A percentile compares a stretch with the other conserved stretches of the same genome.
These are phyloP conservation scores for Dendrocincla fuliginosa DNA, from an alignment of 2,797 vertebrate genomes.

Conservation along the genomic window DNA sequence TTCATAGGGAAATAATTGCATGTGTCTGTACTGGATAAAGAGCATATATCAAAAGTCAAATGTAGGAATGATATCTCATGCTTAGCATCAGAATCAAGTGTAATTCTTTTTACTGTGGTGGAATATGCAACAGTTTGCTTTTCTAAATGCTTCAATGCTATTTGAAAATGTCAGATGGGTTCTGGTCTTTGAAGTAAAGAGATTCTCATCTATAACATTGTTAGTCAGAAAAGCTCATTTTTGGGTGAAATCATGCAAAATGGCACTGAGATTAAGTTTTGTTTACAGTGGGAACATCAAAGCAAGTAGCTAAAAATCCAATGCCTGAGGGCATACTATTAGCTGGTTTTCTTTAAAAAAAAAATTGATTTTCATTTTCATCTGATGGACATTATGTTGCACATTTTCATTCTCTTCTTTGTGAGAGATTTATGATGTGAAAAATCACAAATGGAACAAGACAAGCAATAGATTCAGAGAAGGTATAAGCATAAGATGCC, in stretches of 20 bases:
- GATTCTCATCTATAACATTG: neutral
- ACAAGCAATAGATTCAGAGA: neutral
- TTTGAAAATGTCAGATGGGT: neutral
- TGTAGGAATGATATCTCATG: neutral
- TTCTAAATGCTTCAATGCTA: neutral
- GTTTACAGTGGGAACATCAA: conserved; percentile 10
- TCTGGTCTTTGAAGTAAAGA: conserved; percentile 17
- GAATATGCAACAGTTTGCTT: neutral
- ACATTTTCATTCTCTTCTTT: neutral
- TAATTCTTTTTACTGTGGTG: neutral
- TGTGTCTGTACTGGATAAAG: neutral
- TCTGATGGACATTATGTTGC: neutral
- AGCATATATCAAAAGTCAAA: neutral
- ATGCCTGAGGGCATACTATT: neutral
- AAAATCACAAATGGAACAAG: neutral
- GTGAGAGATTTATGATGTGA: neutral
- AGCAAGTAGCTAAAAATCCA: neutral
- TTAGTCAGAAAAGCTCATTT: neutral
- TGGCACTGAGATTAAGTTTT: neutral
- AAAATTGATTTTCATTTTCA: neutral
- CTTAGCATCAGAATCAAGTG: neutral
- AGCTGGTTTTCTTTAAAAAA: neutral
- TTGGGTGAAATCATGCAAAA: conserved; percentile 26
- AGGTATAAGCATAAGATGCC: neutral
- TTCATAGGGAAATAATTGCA: neutral